Base-by-base conservation (phyloP, 2,113 vertebrate species). In the Progne subis region DNA sequence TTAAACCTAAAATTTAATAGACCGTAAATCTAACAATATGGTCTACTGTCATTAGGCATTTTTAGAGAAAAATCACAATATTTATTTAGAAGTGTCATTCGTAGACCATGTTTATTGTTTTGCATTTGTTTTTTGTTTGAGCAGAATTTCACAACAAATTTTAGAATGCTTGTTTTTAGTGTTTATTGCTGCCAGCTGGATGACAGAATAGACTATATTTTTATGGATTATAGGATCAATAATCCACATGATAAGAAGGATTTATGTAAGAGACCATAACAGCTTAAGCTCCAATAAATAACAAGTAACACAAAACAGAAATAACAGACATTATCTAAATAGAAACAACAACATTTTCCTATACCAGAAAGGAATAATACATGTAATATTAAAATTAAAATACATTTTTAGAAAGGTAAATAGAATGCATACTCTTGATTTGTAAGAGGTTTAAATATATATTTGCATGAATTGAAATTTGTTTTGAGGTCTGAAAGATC, bases 191-290 rank as follows among this genome's bases (percentile, higher is more conserved):
- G 64, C 57, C 83, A 94, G 56, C 53, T 93, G 93, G 80, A 82
- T 46, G 46, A 76, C 46, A 92, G 82, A 90, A 91, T 59, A 92
- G 50, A 95, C 63, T 68, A 88, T 86, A 84, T 93, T 86, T 57
- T 86, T 93, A 92, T 7, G 14, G 94, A 93, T 94, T 96, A 88
- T 32, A 56, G 86, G n/a, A 94, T 94, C 86, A 69, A 93, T 95
- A 96, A 93, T 96, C 79, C 88, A 72, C 0, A 0, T 72, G 29
- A 69, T 95, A 88, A 96, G 88, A 88, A 84, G 90, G 88, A 88
- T 95, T 97, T 96, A 75, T 71, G 44, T 90, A 43, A 92, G 80
- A 93, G 90, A 88, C 53, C 5, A 0, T 69, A 88, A 84, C 44
- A 69, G 53, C 31, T 84, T 92, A 94, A 88, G 24, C 69, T 75